Evolutionary conservation across 2,113 vertebrate genomes (phyloP).

Genomic region (Trinectes maculatus): DNA sequence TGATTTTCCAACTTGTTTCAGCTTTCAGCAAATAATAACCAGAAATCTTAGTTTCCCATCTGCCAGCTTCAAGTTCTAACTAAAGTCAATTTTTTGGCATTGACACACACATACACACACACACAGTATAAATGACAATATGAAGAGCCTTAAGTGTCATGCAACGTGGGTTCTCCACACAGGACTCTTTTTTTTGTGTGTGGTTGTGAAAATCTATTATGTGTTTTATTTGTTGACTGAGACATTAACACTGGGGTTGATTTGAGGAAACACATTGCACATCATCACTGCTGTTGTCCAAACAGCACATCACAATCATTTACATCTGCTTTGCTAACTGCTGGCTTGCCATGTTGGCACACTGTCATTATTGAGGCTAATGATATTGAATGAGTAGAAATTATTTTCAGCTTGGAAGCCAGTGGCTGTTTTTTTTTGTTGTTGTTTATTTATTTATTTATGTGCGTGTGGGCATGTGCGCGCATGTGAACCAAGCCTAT

Average conservation of each 20-base stretch:
- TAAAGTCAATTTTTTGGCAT: too few relatives aligned
- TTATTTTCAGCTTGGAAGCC: slow-evolving; percentile 47
- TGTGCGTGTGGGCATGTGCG: too few relatives aligned
- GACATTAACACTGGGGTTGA: background rate
- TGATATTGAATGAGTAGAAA: slow-evolving; percentile 71
- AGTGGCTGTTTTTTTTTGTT: slow-evolving; percentile 63
- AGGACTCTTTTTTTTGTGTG: background rate
- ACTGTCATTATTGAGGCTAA: slow-evolving; percentile 73
- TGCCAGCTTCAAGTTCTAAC: slow-evolving; percentile 14
- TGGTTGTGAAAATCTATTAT: background rate
- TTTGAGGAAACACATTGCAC: slow-evolving; percentile 30
- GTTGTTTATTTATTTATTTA: too few relatives aligned
- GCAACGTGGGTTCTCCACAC: background rate
- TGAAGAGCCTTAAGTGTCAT: background rate
- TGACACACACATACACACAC: too few relatives aligned
- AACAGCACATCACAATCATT: slow-evolving; percentile 38
- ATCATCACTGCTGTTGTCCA: slow-evolving; percentile 12
- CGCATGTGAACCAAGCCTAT: slow-evolving; percentile 24
- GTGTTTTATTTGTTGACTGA: background rate
- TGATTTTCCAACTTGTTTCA: background rate
- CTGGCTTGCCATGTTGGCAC: slow-evolving; percentile 48
- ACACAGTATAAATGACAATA: too few relatives aligned
- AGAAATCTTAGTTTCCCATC: slow-evolving; percentile 16
- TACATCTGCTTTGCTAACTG: slow-evolving; percentile 62
- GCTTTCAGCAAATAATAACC: too few relatives aligned